Percentiles rank a stretch among this genome's conserved stretches.
Evolutionary conservation across 2,113 vertebrate genomes (phyloP).

Genomic region (Canis aureus): DNA sequence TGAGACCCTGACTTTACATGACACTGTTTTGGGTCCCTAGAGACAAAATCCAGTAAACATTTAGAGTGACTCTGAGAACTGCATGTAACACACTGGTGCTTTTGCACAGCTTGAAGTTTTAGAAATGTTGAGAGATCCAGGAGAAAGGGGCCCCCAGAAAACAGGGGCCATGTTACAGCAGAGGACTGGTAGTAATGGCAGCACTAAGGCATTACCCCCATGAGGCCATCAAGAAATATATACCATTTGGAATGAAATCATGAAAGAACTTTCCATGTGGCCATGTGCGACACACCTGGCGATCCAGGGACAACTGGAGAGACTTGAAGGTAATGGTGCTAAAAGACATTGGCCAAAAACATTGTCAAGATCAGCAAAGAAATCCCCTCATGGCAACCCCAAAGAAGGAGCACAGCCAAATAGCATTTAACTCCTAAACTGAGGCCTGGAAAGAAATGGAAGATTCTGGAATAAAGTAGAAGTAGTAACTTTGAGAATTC

Average conservation of each 20-base stretch:
- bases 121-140: not conserved
- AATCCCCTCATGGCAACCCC: not conserved
- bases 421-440: not conserved
- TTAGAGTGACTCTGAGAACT: not conserved
- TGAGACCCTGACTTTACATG: not conserved
- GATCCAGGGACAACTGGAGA: not conserved
- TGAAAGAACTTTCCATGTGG: not conserved
- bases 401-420: not conserved
- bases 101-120: not conserved
- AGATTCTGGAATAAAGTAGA: not conserved
- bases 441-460: not conserved
- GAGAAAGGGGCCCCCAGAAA: not conserved
- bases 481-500: not conserved
- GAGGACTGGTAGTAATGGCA: not conserved
- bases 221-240: not conserved
- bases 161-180: rapidly evolving
- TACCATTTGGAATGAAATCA: not conserved
- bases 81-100: not conserved
- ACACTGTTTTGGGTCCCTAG: not conserved
- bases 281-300: not conserved
- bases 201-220: not conserved
- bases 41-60: not conserved
- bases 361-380: not conserved
- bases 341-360: not conserved
- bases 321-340: not conserved